phyloP scores from a whole-genome alignment of 1,140 invertebrate species.

The Drosophila arizonae region DNA sequence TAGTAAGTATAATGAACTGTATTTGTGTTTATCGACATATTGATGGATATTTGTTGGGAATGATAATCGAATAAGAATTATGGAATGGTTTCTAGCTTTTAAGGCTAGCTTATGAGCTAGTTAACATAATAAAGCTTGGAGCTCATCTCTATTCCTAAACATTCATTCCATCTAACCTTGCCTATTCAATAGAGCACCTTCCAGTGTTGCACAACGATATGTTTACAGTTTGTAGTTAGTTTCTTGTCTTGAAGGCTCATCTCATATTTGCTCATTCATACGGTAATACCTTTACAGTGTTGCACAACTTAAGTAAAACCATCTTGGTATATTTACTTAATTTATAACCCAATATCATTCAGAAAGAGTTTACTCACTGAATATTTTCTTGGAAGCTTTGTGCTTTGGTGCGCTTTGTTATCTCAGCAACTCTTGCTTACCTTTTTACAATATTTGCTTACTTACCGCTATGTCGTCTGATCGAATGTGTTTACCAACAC shows the following conservation, averaged over 20 bases:
- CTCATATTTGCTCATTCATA: too few species aligned
- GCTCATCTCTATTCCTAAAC: too few species aligned
- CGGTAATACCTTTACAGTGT: background rate
- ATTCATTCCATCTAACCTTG: too few species aligned
- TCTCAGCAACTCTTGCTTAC: background rate
- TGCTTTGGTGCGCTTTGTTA: background rate
- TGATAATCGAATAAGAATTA: too few species aligned
- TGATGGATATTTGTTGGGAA: background rate
- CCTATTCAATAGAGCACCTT: too few species aligned
- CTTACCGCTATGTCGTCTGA: constrained; percentile 6
- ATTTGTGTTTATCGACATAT: too few species aligned
- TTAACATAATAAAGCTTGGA: too few species aligned
- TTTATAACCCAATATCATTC: background rate
- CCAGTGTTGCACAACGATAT: too few species aligned
- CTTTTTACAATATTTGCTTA: constrained; percentile 2
- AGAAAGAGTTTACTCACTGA: background rate
- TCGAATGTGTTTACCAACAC: constrained; percentile 5
- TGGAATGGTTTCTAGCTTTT: background rate
- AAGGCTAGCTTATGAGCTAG: too few species aligned
- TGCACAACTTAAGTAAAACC: background rate
- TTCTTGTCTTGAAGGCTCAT: too few species aligned
- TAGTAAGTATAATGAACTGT: background rate
- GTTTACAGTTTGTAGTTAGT: too few species aligned
- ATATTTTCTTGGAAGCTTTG: background rate
- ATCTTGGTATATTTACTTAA: background rate